phyloP scores from a whole-genome alignment of 2,113 vertebrate species.

The Herpetotheres cachinnans region DNA sequence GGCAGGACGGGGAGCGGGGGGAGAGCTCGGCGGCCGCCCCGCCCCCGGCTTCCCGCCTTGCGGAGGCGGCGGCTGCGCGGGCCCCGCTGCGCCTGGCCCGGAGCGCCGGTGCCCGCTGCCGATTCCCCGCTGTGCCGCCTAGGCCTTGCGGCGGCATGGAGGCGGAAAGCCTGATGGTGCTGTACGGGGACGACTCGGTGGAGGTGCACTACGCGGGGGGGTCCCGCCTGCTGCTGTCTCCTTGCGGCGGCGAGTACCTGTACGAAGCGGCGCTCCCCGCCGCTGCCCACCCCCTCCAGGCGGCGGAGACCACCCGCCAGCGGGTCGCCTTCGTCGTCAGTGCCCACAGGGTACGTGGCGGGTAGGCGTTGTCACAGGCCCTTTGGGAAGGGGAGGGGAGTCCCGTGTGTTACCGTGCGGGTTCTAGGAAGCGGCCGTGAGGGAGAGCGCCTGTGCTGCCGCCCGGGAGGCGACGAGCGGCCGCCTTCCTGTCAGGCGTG shows the following conservation, averaged over 20 bases:
- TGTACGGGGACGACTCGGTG: conserved; percentile 83
- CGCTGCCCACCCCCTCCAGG: conserved; percentile 73
- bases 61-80: not conserved
- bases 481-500: not conserved
- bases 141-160: not conserved
- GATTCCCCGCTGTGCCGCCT: fast-evolving
- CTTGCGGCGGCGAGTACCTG: conserved; percentile 86
- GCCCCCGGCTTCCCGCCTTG: not conserved
- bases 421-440: not conserved
- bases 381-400: not conserved
- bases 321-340: conserved; percentile 85
- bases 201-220: conserved; percentile 77
- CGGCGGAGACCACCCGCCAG: conserved; percentile 71
- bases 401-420: no score
- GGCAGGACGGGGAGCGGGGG: no score
- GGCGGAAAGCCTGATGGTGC: conserved; percentile 67
- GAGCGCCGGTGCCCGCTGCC: fast-evolving
- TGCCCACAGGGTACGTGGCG: conserved; percentile 73
- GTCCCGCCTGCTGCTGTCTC: conserved; percentile 77
- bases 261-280: conserved; percentile 63
- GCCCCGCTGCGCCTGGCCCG: fast-evolving
- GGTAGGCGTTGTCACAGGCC: fast-evolving
- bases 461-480: no score
- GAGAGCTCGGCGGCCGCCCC: fast-evolving
- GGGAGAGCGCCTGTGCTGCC: not conserved